Base-by-base conservation (phyloP, 1,140 invertebrate genomes). In the Eriocheir sinensis region DNA sequence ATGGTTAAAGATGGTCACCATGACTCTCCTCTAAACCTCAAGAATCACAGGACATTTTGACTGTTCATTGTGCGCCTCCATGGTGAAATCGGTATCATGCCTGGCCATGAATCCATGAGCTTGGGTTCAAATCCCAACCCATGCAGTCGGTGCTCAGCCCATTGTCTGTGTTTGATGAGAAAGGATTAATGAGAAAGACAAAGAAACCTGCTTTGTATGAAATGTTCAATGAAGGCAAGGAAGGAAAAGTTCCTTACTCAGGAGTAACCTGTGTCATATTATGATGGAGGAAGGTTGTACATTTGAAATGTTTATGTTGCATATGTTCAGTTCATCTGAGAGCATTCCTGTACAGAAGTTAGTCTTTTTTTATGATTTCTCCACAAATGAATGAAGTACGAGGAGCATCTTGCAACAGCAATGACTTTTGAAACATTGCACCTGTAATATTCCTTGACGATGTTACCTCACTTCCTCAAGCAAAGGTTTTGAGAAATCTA, bases 191-290 rank as follows among this genome's bases (percentile, higher is more conserved):
- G 89, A 91, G 89, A 91, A 91, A 91, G 89, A 83, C 91, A 81
- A 92, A 83, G 36, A 92, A 80, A 36, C 40, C 34, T 83, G 3
- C 80, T 81, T 40, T 92, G 38, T 92, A 83, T 41, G 38, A 72
- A 60, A 91, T 91, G 89, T 91, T 91, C 89, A 91, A 91, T 48
- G 30, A 60, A n/a, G 30, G 6, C 91, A 92, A 92, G 81, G 91
- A 92, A 83, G 60, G 79, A 92, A 21, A 36, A 21, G 81, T 81
- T 92, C 72, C 80, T 92, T 4, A 92, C 21, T 92, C 79, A 36
- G 91, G 72, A 81, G 27, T 0, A 40, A 92, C 44, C 60, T 92
- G 40, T 81, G 80, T 81, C 3, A 92, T 81, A 34, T 81, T 92
- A 81, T 60, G 72, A 30, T 48, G 32, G 72, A 91, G 89, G 44